A percentile compares a stretch with the other conserved stretches of the same genome.
phyloP scores from a whole-genome alignment of 2,888 invertebrate genomes.

The Stenchaetothrips biformis region DNA sequence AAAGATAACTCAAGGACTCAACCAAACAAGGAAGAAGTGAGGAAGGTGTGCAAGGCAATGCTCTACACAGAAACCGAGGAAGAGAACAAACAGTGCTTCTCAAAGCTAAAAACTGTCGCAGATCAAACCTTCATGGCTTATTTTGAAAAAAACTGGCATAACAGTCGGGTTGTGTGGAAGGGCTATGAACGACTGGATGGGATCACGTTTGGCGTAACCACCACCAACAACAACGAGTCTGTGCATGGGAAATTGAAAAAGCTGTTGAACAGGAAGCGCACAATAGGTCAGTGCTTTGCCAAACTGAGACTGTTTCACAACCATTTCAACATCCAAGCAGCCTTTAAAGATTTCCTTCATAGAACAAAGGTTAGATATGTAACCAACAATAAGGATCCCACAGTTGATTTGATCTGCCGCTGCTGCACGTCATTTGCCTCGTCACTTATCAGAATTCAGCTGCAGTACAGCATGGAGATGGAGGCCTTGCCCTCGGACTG shows the following conservation, averaged over 20 bases:
- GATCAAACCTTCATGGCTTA: neutral
- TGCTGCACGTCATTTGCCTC: neutral
- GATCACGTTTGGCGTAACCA: neutral
- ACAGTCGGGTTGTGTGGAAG: neutral
- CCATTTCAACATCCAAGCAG: neutral
- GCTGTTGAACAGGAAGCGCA: neutral
- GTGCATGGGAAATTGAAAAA: neutral
- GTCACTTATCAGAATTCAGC: neutral
- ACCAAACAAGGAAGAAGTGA: neutral
- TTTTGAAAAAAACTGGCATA: neutral
- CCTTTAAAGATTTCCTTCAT: neutral
- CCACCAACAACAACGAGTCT: neutral
- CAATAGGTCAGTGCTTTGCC: neutral
- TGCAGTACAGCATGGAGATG: neutral
- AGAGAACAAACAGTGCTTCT: neutral
- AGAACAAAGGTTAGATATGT: neutral
- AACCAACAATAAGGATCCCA: neutral
- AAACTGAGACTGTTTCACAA: neutral
- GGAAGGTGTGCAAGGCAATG: neutral
- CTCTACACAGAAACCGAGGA: neutral
- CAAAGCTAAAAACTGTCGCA: neutral
- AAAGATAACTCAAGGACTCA: neutral
- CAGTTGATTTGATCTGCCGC: neutral
- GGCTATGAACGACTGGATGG: neutral
- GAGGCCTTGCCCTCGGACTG: neutral